Evolutionary conservation across 2,888 invertebrate genomes (phyloP), one percentile per base, ranked within the genome.

Genomic region (Cabera pusaria): DNA sequence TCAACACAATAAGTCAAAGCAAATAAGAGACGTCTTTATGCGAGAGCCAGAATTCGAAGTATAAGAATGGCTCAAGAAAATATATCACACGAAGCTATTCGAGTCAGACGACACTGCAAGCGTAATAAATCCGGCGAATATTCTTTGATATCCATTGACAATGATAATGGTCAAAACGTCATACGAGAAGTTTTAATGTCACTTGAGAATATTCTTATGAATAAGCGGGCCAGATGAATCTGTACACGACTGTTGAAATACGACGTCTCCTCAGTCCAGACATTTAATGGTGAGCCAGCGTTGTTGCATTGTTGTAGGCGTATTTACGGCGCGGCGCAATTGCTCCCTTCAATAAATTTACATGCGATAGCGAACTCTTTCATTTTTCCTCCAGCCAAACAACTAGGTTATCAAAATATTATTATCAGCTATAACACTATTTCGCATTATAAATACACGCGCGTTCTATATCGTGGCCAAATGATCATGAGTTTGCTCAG

Each of bases 161-260:
- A 76, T 73, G 64, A 68, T 62, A 56, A 64, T 60, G 70, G 63
- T 75, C 73, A 77, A 80, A 76, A 72, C 68, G 72, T 77, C 74
- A 73, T 71, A 74, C 71, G 67, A 72, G 62, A 65, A 75, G 68
- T 77, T 79, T 81, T 82, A 85, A 85, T 79, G 74, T 80, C 75
- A 72, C 72, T 72, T 63, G 70, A 59, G 68, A 73, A 77, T 75
- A 77, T 72, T 75, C 66, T 72, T 81, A 78, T 74, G 78, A 78
- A 81, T 76, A 76, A 71, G 62, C 58, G 60, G 62, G 64, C 65
- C 59, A 84, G 85, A 86, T 86, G 77, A 76, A 86, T 86, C 86
- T 83, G 70, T 61, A 72, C 82, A 83, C 83, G 83, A 83, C 79
- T 74, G 70, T 69, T 85, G 76, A 79, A 83, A 81, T 82, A 82